Evolutionary conservation across 2,797 vertebrate genomes (phyloP).

Genomic region (Lindbergichthys nudifrons): DNA sequence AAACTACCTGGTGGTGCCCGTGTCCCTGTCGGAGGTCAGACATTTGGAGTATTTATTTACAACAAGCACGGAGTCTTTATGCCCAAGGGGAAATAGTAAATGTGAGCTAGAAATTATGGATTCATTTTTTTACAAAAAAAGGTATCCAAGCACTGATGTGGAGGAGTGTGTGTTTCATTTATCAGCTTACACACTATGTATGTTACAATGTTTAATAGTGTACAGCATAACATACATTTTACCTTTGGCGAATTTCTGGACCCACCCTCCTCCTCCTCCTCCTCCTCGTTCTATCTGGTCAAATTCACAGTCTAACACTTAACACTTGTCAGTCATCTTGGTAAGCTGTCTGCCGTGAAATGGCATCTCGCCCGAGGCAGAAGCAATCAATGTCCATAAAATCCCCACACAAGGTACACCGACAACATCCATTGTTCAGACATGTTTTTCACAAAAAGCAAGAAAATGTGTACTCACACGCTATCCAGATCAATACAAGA

Average conservation of each 20-base stretch:
- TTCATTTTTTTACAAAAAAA: background rate
- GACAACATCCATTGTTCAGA: slow-evolving; percentile 20
- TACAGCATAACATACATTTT: slow-evolving; percentile 5
- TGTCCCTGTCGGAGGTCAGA: slow-evolving; percentile 96
- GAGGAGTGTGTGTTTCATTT: slow-evolving; percentile 5
- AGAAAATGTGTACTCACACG: background rate
- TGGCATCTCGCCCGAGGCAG: slow-evolving; percentile 41
- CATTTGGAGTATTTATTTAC: slow-evolving; percentile 4
- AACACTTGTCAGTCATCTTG: slow-evolving; percentile 58
- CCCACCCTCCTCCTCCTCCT: slow-evolving; percentile 2
- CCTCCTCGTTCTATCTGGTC: slow-evolving; percentile 19
- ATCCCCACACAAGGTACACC: slow-evolving; percentile 26
- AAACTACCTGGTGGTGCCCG: slow-evolving; percentile 96
- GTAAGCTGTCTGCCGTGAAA: slow-evolving; percentile 57
- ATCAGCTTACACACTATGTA: background rate
- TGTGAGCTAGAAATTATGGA: background rate
- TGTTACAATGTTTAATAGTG: slow-evolving; percentile 15
- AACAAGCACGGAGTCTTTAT: background rate
- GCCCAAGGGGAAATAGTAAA: background rate
- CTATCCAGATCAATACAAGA: slow-evolving; percentile 39
- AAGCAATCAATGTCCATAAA: slow-evolving; percentile 50
- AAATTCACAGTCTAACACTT: slow-evolving; percentile 49
- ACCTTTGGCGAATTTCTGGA: slow-evolving; percentile 29
- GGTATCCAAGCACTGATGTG: slow-evolving; percentile 4
- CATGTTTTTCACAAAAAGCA: slow-evolving; percentile 28